Evolutionary conservation across 2,888 invertebrate species (phyloP), one percentile per base, ranked within the genome.

Genomic region (Cataglyphis cursor): DNA sequence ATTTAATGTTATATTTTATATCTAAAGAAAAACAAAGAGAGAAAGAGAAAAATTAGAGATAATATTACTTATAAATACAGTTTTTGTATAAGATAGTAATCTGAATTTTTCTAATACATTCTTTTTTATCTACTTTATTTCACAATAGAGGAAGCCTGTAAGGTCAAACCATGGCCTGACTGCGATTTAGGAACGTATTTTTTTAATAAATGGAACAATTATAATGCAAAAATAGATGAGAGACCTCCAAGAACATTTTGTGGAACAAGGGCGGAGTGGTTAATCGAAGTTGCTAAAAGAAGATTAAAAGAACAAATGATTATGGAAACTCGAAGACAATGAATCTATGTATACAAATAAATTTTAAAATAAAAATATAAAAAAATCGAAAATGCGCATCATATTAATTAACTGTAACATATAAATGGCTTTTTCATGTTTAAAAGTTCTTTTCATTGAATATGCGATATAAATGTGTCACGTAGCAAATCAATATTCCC

Each of bases 401-500:
- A 28, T 12, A 12, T 64, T 38, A 35, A 73, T 12, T 51, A 28
- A 61, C 3, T 3, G 9, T 15, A 41, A 28, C 31, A 15, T 10
- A 18, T 18, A 73, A 73, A 41, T 57, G n/a, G 10, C 41, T n/a
- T 18, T 61, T 44, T 28, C 21, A 12, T 9, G 44, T 48, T 35
- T 64, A 21, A 18, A 9, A 44, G 1, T 21, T n/a, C 1, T 9
- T n/a, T 75, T 21, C 24, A 54, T 18, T 8, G 9, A 15, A 51
- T 24, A 38, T 21, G 10, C 28, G 9, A 38, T 41, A 54, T 15
- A 18, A n/a, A 65, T 28, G 41, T 28, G 38, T 66, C 41, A 54
- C 54, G 54, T 76, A 66, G 41, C 31, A 8, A 12, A 70, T 80
- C 44, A 35, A 31, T 70, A 80, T 80, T 59, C 31, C 15, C 18